Base-by-base conservation (phyloP, 23 tunicate species). In the Styela clava region DNA sequence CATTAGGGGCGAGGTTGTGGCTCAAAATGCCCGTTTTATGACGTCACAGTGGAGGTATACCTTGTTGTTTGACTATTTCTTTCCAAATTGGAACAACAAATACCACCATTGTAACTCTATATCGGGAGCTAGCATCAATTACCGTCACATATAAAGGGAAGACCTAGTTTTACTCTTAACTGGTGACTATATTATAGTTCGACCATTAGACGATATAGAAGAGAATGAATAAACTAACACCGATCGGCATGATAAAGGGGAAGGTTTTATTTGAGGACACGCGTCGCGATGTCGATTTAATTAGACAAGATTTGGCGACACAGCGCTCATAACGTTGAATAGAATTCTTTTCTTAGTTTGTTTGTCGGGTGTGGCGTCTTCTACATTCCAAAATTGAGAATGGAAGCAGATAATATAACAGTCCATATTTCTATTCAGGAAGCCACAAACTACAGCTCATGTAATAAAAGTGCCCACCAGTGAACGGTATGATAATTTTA, bases 21-120 rank as follows among this genome's bases (percentile, higher is more conserved):
- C n/a, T n/a, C n/a, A 65, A 65, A 76, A 76, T 76, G 81, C 81
- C 81, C 81, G 81, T 18, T 18, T 62, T 76, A 76, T 76, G 81
- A 76, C 81, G 81, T 76, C 81, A 76, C 81, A 76, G 81, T 76
- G 81, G 81, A 76, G 81, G 81, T 76, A 76, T 76, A 76, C 81
- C 81, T 76, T 76, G 81, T 76, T 76, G 81, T 76, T 76, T 76
- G 64, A 24, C 21, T 18, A 25, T 44, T 7, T 19, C 2, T 1
- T 27, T 52, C 31, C 31, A 67, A 27, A 1, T 26, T 76, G 65
- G 52, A 33, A 76, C 81, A 76, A 76, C 81, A 76, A 52, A 76
- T 76, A 76, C 81, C 81, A 25, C 64, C 81, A 76, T 76, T 76
- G 81, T 76, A 76, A 76, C 81, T 37, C 81, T 76, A 76, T 76